phyloP scores from a whole-genome alignment of 2,888 invertebrate genomes.

The Subacronicta megacephala region DNA sequence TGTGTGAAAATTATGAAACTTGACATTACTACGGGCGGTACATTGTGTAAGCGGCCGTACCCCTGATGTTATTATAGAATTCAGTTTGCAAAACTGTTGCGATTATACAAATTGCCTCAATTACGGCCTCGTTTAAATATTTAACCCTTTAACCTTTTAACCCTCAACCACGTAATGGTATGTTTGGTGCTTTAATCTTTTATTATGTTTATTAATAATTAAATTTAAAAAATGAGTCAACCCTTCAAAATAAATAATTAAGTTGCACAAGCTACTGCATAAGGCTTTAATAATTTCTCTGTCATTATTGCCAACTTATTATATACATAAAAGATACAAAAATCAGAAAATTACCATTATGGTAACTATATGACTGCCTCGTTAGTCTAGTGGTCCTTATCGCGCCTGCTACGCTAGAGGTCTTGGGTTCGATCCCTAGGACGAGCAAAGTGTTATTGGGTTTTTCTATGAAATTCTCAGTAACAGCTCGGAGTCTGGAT shows the following conservation, averaged over 20 bases:
- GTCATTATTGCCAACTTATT: too few relatives aligned
- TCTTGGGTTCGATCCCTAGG: too few relatives aligned
- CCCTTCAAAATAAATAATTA: slow-evolving; percentile 10
- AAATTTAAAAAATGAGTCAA: slow-evolving; percentile 22
- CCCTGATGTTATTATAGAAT: slow-evolving; percentile 55
- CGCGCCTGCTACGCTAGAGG: too few relatives aligned
- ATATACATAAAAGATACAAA: too few relatives aligned
- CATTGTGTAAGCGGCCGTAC: slow-evolving; percentile 38
- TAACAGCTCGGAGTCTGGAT: too few relatives aligned
- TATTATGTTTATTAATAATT: slow-evolving; percentile 48
- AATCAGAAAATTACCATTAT: too few relatives aligned
- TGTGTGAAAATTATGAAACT: neutral
- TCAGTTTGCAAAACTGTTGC: slow-evolving; percentile 57
- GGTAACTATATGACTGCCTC: too few relatives aligned
- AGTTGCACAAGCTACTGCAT: slow-evolving; percentile 1
- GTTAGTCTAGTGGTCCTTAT: too few relatives aligned
- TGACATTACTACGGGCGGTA: slow-evolving; percentile 8
- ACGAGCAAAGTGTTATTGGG: too few relatives aligned
- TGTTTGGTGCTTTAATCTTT: slow-evolving; percentile 43
- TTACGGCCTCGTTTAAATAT: slow-evolving; percentile 64
- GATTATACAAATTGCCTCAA: slow-evolving; percentile 67
- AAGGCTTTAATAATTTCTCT: too few relatives aligned
- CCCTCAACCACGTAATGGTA: slow-evolving; percentile 42
- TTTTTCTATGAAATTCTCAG: too few relatives aligned
- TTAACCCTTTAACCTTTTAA: slow-evolving; percentile 59